Evolutionary conservation across 2,113 vertebrate genomes (phyloP), one percentile per base, ranked within the genome.

Genomic region (Solenodon paradoxus): DNA sequence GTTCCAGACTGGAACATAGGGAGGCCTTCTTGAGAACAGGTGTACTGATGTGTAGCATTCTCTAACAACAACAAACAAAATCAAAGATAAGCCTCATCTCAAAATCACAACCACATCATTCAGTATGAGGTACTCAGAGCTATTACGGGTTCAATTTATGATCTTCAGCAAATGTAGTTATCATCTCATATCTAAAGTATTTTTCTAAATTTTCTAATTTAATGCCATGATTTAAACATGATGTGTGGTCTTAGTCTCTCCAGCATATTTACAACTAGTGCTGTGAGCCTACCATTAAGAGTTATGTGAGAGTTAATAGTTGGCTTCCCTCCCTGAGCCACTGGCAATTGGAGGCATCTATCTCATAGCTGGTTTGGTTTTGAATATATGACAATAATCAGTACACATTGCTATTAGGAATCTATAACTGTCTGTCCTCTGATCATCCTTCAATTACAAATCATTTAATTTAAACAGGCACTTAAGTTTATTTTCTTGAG

Each of bases 391-490:
- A 19, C 9, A 55, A 92, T 71, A 64, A 93, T 47, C 40, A 71
- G 24, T 45, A 71, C 78, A 80, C 49, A 77, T 40, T 55, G 10
- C 42, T 57, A 42, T 61, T 80, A 49, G 49, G 20, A 45, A 88
- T 88, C 81, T 90, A 9, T 38, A 78, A 49, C 89, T 59, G 89
- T 77, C 75, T 85, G 64, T 57, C 55, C 59, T 95, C 88, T 59
- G 53, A 72, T 72, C 72, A 66, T n/a, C 77, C 11, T 81, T 96
- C 85, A 72, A 80, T 90, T 83, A 42, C 80, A 88, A 94, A 16
- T 64, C 72, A 81, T 40, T 75, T 26, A 77, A 22, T 6, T 81
- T 35, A 20, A 68, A 74, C 30, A 63, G 66, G 10, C 32, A 81
- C 47, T 71, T 51, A 84, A 84, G 24, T 13, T n/a, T 74, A 11